These are phyloP conservation scores for Actinostola sp. DNA, from an alignment of 92 coral and sea anemone species.

Conservation along the genomic window DNA sequence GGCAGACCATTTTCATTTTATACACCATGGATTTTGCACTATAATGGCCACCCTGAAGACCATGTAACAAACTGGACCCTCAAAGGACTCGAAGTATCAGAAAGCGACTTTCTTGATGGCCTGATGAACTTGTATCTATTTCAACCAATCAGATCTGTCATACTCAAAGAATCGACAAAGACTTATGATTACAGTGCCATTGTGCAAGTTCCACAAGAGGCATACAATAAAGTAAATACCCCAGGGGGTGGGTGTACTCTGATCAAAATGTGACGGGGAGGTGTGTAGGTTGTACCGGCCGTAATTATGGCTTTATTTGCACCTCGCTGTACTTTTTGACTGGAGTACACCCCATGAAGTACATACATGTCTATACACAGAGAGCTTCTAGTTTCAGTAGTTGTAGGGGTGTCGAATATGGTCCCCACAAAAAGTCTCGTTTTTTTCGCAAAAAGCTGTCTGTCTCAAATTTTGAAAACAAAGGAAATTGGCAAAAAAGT, in stretches of 20 bases:
- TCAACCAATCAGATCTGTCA: slow-evolving; percentile 34
- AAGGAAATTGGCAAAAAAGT: too few relatives aligned
- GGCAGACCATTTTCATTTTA: neutral
- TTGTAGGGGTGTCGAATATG: too few relatives aligned
- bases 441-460: too few relatives aligned
- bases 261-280: too few relatives aligned
- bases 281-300: too few relatives aligned
- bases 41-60: slow-evolving; percentile 9
- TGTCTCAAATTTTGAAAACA: too few relatives aligned
- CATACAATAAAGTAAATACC: slow-evolving; percentile 54
- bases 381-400: too few relatives aligned
- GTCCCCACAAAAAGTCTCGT: too few relatives aligned
- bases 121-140: slow-evolving; percentile 37
- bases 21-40: neutral
- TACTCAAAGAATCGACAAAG: slow-evolving; percentile 41
- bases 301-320: too few relatives aligned
- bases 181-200: slow-evolving; percentile 54
- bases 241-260: neutral
- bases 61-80: slow-evolving; percentile 48
- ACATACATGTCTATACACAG: too few relatives aligned
- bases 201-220: slow-evolving; percentile 44
- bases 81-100: slow-evolving; percentile 19
- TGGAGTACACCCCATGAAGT: too few relatives aligned
- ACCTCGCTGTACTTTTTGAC: too few relatives aligned
- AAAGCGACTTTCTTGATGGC: slow-evolving; percentile 41